Percentiles rank a stretch among this genome's conserved stretches.
Conservation (phyloP, 2,888 invertebrate genomes). For the Meandrusa payeni region DNA sequence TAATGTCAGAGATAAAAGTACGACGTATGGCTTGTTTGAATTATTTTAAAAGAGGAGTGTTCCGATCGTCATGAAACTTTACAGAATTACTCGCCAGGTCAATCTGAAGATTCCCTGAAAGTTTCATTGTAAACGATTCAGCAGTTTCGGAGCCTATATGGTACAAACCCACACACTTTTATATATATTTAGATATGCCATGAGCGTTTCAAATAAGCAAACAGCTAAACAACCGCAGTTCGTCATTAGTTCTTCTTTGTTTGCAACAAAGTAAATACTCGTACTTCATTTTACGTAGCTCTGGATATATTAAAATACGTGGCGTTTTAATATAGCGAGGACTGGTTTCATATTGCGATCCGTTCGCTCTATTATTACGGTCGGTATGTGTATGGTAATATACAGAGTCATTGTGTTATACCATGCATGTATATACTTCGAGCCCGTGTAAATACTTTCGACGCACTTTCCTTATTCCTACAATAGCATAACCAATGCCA, state of each 20-base stretch:
- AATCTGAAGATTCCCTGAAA: too few species aligned
- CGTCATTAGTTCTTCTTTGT: neutral
- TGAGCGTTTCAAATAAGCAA: too few species aligned
- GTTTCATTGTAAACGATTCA: too few species aligned
- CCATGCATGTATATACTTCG: neutral
- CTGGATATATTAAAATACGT: slow-evolving; percentile 6
- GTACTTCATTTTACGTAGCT: too few species aligned
- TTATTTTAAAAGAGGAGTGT: too few species aligned
- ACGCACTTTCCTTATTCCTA: slow-evolving; percentile 1
- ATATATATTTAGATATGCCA: too few species aligned
- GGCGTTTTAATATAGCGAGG: slow-evolving; percentile 6
- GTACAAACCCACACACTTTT: too few species aligned
- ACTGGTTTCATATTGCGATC: slow-evolving; percentile 8
- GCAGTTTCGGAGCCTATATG: too few species aligned
- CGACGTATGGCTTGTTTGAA: too few species aligned
- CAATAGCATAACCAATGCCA: neutral
- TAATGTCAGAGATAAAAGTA: too few species aligned
- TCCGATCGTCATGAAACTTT: too few species aligned
- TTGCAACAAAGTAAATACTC: slow-evolving; percentile 12
- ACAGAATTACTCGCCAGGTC: too few species aligned
- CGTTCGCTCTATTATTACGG: slow-evolving; percentile 2
- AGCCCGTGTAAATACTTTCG: slow-evolving; percentile 10
- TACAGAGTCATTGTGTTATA: slow-evolving; percentile 1
- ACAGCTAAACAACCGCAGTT: neutral
- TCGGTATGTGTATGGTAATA: slow-evolving; percentile 7